Evolutionary conservation across 1,140 invertebrate species (phyloP), one percentile per base, ranked within the genome.

Genomic region (Bradysia coprophila): DNA sequence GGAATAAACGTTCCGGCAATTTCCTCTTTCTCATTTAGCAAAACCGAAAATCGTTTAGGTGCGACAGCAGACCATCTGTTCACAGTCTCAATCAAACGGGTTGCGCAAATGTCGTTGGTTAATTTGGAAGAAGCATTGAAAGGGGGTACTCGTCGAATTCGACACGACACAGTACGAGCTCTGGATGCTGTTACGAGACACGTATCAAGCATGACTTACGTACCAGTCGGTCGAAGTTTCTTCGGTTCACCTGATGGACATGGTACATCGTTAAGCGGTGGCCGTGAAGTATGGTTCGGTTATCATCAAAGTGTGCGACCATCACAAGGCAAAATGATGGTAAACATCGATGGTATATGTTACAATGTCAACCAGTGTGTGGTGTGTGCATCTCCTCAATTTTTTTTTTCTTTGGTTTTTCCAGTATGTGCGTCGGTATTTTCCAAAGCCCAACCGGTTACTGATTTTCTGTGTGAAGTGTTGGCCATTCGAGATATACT

Each of bases 301-400:
- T 99, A 99, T 64, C 96, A 99, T 76, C 96, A 99, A 60, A 94
- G 89, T 49, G 96, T 99, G 2, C 74, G 95, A 51, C 96, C 96
- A 9, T 96, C 91, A 38, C 93, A 98, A 60, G 99, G 96, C 95
- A 98, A 98, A 73, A 99, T 99, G 95, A 98, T 98, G 92, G 73
- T 99, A 23, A 99, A 99, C 64, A 99, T 99, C 67, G 96, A 99
- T 72, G 92, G 90, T 93, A 62, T 59, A 41, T 32, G 21, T 32
- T 9, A 16, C 37, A 33, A 37, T 44, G 15, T n/a, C 19, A 34
- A n/a, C n/a, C n/a, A n/a, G n/a, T n/a, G n/a, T n/a, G n/a, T n/a
- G n/a, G n/a, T n/a, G n/a, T n/a, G n/a, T 38, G n/a, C n/a, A n/a
- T n/a, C n/a, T n/a, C n/a, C n/a, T n/a, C n/a, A 28, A 8, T 38